Evolutionary conservation across 2,113 vertebrate genomes (phyloP).

Genomic region (Otis tarda): DNA sequence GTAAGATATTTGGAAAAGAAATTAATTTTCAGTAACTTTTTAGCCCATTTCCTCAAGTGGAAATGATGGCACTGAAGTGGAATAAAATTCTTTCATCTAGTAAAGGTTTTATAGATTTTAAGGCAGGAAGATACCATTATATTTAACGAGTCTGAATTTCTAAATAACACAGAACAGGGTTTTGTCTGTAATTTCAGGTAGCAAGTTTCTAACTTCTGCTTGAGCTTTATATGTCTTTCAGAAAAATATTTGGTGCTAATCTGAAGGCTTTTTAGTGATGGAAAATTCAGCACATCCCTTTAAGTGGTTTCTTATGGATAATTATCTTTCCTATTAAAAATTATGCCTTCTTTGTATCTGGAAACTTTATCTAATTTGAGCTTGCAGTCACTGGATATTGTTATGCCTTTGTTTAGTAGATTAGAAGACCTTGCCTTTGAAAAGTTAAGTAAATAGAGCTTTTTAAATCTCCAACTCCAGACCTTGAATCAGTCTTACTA

Average conservation of each 20-base stretch:
- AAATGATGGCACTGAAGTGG: not conserved
- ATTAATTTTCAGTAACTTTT: not conserved
- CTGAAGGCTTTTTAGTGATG: not conserved
- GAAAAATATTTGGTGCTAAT: not conserved
- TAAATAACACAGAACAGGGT: not conserved
- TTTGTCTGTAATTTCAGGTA: not conserved
- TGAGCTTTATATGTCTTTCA: not conserved
- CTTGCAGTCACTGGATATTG: not conserved
- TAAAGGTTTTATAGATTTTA: not conserved
- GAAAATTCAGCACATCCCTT: not conserved
- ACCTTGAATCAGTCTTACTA: not conserved
- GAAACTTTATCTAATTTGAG: not conserved
- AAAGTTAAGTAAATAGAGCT: not conserved
- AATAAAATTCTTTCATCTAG: not conserved
- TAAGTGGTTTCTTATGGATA: not conserved
- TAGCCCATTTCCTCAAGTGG: not conserved
- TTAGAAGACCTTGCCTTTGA: constrained; percentile 36
- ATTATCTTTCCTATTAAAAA: not conserved
- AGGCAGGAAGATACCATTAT: not conserved
- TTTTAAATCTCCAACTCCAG: not conserved
- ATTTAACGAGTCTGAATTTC: not conserved
- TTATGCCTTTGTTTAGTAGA: constrained; percentile 13
- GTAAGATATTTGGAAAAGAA: not conserved
- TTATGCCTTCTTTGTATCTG: not conserved
- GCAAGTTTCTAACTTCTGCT: not conserved